Evolutionary conservation across 2,797 vertebrate species (phyloP).

Genomic region (Pelochelys cantorii): DNA sequence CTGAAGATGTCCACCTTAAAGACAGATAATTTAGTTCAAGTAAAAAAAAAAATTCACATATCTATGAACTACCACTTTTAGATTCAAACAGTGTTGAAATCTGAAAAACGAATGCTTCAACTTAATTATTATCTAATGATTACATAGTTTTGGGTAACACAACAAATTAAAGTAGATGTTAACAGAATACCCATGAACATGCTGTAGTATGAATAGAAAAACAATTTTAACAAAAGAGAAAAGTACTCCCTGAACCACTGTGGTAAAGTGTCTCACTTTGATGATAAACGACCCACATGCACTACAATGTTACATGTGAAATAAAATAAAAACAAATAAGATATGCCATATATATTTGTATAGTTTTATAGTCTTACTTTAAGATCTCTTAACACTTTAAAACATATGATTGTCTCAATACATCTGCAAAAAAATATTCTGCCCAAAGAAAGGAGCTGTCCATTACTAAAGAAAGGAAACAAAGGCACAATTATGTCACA

Average conservation of each 20-base stretch:
- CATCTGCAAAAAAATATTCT: conserved; percentile 31
- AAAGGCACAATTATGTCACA: conserved; percentile 73
- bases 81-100: conserved; percentile 80
- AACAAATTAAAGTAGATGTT: conserved; percentile 65
- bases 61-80: conserved; percentile 67
- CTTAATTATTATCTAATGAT: conserved; percentile 52
- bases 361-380: conserved; percentile 55
- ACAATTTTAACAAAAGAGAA: conserved; percentile 56
- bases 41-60: conserved; percentile 82
- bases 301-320: conserved; percentile 78
- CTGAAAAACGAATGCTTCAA: conserved; percentile 72
- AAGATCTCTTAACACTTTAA: conserved; percentile 69
- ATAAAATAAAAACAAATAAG: conserved; percentile 69
- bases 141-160: conserved; percentile 39
- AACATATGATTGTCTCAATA: conserved; percentile 75
- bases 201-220: conserved; percentile 63
- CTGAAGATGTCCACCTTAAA: conserved; percentile 68
- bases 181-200: conserved; percentile 53
- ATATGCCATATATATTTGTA: conserved; percentile 73
- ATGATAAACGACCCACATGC: conserved; percentile 68
- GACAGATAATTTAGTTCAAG: conserved; percentile 79
- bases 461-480: conserved; percentile 48
- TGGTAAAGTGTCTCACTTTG: conserved; percentile 70
- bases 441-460: neutral
- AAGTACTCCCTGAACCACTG: conserved; percentile 79